A percentile compares a stretch with the other conserved stretches of the same genome.
These are phyloP conservation scores for Rattus norvegicus DNA, from an alignment of 2,113 vertebrate genomes.

Conservation along the genomic window GRCr8 NC_086026.1:56304501-56305000, in stretches of 20 bases:
- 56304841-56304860: background rate
- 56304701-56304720: background rate
- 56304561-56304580: background rate
- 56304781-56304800: background rate
- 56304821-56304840: background rate
- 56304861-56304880: background rate
- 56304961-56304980: background rate
- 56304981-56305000: accelerated
- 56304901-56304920: background rate
- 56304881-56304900: background rate
- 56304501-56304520: too few relatives aligned
- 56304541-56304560: background rate
- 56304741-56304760: background rate
- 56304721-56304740: background rate
- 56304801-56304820: background rate
- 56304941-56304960: background rate
- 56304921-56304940: background rate
- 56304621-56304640: background rate
- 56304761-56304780: background rate
- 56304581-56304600: background rate
- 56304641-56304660: background rate
- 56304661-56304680: background rate
- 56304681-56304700: background rate
- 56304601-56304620: background rate
- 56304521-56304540: background rate